Evolutionary conservation across 2,888 invertebrate genomes (phyloP).

Genomic region (Nephrocerus scutellatus): DNA sequence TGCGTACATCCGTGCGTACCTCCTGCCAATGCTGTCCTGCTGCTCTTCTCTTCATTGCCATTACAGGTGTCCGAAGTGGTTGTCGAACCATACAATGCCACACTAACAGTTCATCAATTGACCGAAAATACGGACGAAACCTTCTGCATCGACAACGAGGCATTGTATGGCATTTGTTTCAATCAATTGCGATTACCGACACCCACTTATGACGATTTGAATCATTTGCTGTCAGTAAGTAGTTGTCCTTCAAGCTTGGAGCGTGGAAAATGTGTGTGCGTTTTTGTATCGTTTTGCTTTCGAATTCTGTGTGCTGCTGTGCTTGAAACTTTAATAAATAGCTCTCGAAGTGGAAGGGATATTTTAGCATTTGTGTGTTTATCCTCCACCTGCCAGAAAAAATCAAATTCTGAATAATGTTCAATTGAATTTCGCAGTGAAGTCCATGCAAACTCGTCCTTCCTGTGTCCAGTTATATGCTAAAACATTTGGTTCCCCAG

Average conservation of each 20-base stretch:
- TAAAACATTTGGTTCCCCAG: too few species aligned
- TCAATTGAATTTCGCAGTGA: too few species aligned
- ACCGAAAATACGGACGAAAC: slow-evolving; percentile 82
- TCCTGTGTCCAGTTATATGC: too few species aligned
- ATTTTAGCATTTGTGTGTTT: too few species aligned
- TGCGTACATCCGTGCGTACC: slow-evolving; percentile 6
- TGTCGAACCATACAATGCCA: slow-evolving; percentile 84
- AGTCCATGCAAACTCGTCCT: too few species aligned
- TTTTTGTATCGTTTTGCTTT: neutral
- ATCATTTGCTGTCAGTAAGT: slow-evolving; percentile 73
- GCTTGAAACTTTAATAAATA: too few species aligned
- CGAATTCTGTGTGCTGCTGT: neutral
- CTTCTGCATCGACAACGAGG: slow-evolving; percentile 84
- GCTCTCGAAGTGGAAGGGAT: too few species aligned
- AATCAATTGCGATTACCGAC: slow-evolving; percentile 67
- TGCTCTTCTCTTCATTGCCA: neutral
- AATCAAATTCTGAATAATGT: too few species aligned
- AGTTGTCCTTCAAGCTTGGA: slow-evolving; percentile 2
- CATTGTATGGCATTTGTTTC: slow-evolving; percentile 83
- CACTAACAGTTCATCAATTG: slow-evolving; percentile 73
- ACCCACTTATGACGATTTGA: slow-evolving; percentile 81
- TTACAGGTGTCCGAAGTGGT: slow-evolving; percentile 66
- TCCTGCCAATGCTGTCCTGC: neutral
- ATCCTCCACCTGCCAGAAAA: too few species aligned
- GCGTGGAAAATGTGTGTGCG: neutral